Percentiles rank a stretch among this genome's conserved stretches.
Evolutionary conservation across 2,888 invertebrate genomes (phyloP).

Genomic region (Hyles lineata): DNA sequence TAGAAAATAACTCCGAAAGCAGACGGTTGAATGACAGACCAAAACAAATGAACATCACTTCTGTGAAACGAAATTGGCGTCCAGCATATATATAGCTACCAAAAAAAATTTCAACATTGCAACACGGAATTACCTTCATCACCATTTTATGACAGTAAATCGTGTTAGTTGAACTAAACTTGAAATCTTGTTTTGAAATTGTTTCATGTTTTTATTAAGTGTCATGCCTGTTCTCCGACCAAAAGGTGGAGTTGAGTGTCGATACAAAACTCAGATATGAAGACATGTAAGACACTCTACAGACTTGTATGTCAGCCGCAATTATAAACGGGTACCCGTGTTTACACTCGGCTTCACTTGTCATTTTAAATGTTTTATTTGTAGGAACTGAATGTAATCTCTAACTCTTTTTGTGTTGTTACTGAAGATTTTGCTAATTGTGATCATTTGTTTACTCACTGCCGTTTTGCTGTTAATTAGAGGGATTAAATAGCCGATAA

Average conservation of each 20-base stretch:
- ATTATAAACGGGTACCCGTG: slow-evolving; percentile 17
- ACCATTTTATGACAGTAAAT: neutral
- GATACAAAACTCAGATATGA: slow-evolving; percentile 23
- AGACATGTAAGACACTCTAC: slow-evolving; percentile 20
- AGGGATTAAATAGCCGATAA: no score
- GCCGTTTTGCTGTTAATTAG: no score
- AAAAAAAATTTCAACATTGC: neutral
- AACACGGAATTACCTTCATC: slow-evolving; percentile 3
- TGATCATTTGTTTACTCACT: neutral
- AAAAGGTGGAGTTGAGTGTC: slow-evolving; percentile 22
- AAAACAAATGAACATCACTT: neutral
- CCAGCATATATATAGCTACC: neutral
- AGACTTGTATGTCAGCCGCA: slow-evolving; percentile 9
- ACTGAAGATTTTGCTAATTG: neutral
- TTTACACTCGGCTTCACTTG: neutral
- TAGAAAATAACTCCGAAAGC: slow-evolving; percentile 7
- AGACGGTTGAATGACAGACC: slow-evolving; percentile 9
- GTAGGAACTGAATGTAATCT: neutral
- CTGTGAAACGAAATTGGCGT: neutral
- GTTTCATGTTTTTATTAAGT: slow-evolving; percentile 23
- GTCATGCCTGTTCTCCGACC: slow-evolving; percentile 15
- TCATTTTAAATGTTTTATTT: neutral
- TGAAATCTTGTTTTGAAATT: slow-evolving; percentile 16
- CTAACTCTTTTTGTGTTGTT: neutral
- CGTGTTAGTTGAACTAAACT: neutral